Percentiles rank a stretch among this genome's conserved stretches.
phyloP scores from a whole-genome alignment of 2,888 invertebrate species.

The Drosophila atroscutellata region DNA sequence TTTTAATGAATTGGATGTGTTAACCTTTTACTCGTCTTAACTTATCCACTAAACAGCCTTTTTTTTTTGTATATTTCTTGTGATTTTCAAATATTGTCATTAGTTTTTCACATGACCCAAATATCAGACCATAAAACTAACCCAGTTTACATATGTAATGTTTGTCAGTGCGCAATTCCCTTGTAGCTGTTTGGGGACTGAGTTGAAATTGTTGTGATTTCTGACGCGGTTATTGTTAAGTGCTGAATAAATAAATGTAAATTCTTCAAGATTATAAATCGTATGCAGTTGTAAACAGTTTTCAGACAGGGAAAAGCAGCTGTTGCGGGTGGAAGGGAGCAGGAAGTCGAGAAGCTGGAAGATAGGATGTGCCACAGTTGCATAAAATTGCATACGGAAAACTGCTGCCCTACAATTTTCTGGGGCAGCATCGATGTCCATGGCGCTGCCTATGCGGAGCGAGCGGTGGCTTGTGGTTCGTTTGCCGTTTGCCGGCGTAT shows the following conservation, averaged over 20 bases:
- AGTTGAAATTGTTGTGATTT: conserved; percentile 52
- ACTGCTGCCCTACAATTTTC: conserved; percentile 61
- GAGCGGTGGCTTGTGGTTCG: conserved; percentile 39
- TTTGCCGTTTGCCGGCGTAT: conserved; percentile 21
- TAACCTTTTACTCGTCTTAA: neutral
- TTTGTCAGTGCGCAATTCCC: conserved; percentile 12
- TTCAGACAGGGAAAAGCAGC: conserved; percentile 42
- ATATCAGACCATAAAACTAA: conserved; percentile 3
- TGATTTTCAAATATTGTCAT: conserved; percentile 8
- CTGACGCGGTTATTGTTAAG: conserved; percentile 58
- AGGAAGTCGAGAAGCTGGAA: conserved; percentile 9
- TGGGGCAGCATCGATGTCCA: conserved; percentile 59
- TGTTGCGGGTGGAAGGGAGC: conserved; percentile 5
- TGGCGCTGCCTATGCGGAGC: conserved; percentile 40
- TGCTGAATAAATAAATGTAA: conserved; percentile 78
- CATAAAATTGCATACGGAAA: conserved; percentile 81
- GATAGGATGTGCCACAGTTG: conserved; percentile 75
- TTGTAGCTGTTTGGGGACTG: neutral
- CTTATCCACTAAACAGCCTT: neutral
- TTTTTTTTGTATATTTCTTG: neutral
- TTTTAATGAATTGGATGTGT: neutral
- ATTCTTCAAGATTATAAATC: conserved; percentile 79
- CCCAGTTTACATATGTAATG: conserved; percentile 35
- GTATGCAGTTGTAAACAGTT: conserved; percentile 79
- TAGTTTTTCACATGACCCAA: conserved; percentile 13